A percentile compares a stretch with the other conserved stretches of the same genome.
These are phyloP conservation scores for Raphicerus campestris DNA, from an alignment of 2,113 vertebrate genomes.

Conservation along the genomic window DNA sequence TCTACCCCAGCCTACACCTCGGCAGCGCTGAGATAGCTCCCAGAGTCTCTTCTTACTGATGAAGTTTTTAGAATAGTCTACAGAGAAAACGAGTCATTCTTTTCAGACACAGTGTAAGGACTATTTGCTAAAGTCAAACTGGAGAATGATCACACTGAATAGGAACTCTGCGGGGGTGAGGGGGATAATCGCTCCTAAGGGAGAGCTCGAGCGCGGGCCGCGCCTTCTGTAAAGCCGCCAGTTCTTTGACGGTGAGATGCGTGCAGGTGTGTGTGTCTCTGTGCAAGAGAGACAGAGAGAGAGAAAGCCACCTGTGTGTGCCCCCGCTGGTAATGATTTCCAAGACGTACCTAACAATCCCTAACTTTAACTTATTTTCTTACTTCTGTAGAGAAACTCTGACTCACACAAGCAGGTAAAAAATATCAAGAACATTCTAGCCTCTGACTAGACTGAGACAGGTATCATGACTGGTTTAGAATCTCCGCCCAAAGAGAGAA, in stretches of 20 bases:
- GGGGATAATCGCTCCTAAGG: background rate
- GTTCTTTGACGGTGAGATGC: background rate
- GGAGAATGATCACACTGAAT: background rate
- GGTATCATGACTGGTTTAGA: background rate
- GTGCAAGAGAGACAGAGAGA: background rate
- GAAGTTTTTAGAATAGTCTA: background rate
- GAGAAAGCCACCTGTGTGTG: background rate
- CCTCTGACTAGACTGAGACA: background rate
- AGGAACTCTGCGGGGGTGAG: background rate
- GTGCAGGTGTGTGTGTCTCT: background rate
- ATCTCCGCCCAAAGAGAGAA: background rate
- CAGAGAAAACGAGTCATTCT: constrained; percentile 35
- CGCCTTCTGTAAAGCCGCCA: background rate
- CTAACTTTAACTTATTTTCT: background rate
- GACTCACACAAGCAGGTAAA: background rate
- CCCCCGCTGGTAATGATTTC: background rate
- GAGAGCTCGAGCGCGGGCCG: background rate
- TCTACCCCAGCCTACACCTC: background rate
- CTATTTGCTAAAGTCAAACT: constrained; percentile 24
- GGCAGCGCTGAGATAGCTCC: background rate
- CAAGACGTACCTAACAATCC: background rate
- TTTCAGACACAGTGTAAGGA: background rate
- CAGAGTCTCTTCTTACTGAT: background rate
- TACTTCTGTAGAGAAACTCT: background rate
- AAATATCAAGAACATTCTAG: background rate